Evolutionary conservation across 2,888 invertebrate species (phyloP).

Genomic region (Protophormia terraenovae): DNA sequence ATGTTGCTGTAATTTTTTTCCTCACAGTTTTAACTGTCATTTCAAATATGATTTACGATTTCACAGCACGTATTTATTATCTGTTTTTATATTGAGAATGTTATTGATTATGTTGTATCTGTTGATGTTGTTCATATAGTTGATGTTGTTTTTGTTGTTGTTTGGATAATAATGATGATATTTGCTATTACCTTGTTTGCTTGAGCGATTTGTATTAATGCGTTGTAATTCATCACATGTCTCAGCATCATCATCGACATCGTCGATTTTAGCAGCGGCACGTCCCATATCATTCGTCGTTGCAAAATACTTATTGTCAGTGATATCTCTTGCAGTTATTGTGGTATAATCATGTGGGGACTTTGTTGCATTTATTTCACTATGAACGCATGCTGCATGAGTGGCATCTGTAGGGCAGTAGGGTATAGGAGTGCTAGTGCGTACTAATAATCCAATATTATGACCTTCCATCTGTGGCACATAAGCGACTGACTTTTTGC

Average conservation of each 20-base stretch:
- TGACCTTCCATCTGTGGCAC: constrained; percentile 78
- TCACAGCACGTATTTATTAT: constrained; percentile 43
- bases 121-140: neutral
- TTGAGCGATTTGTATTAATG: constrained; percentile 58
- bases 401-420: constrained; percentile 64
- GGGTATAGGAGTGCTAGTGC: constrained; percentile 66
- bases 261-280: constrained; percentile 36
- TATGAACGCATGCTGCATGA: constrained; percentile 10
- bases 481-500: constrained; percentile 62
- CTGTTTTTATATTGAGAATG: constrained; percentile 22
- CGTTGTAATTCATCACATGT: constrained; percentile 70
- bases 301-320: constrained; percentile 60
- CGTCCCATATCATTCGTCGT: constrained; percentile 57
- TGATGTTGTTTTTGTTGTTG: neutral
- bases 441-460: constrained; percentile 76
- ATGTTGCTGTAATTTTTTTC: neutral
- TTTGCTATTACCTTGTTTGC: constrained; percentile 61
- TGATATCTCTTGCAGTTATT: constrained; percentile 32
- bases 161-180: constrained; percentile 23
- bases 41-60: constrained; percentile 42
- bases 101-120: constrained; percentile 32
- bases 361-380: constrained; percentile 45
- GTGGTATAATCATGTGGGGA: constrained; percentile 20
- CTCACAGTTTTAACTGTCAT: constrained; percentile 11
- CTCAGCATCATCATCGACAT: constrained; percentile 37